Evolutionary conservation across 2,113 vertebrate genomes (phyloP).

Genomic region (Callipepla californica): DNA sequence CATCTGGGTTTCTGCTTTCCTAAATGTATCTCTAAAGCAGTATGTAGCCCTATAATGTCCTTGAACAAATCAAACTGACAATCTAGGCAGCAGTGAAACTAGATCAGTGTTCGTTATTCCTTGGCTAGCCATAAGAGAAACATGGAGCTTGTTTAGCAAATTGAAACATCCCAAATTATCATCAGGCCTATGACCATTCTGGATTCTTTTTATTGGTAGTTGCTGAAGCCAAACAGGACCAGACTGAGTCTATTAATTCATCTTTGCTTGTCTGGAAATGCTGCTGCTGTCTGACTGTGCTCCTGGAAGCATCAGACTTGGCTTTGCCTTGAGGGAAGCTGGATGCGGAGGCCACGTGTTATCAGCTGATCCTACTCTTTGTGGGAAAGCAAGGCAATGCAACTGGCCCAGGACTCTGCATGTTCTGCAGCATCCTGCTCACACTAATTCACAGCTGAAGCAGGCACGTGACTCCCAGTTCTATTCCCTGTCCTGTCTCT

Average conservation of each 20-base stretch:
- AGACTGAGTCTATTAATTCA: conserved; percentile 16
- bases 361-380: neutral
- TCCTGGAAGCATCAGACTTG: conserved; percentile 20
- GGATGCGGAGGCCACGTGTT: neutral
- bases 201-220: conserved; percentile 18
- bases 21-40: conserved; percentile 16
- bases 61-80: conserved; percentile 58
- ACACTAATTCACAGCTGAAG: neutral
- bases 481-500: neutral
- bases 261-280: conserved; percentile 18
- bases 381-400: neutral
- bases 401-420: neutral
- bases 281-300: neutral
- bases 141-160: conserved; percentile 30
- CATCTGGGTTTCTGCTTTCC: conserved; percentile 7
- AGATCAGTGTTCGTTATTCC: conserved; percentile 44
- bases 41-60: conserved; percentile 33
- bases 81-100: conserved; percentile 40
- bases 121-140: conserved; percentile 33
- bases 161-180: conserved; percentile 50
- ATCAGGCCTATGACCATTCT: neutral
- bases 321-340: neutral
- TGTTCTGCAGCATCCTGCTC: neutral
- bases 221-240: conserved; percentile 19
- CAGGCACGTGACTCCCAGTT: neutral